Base-by-base conservation (phyloP, 2,888 invertebrate species). In the Drosophila borealis region DNA sequence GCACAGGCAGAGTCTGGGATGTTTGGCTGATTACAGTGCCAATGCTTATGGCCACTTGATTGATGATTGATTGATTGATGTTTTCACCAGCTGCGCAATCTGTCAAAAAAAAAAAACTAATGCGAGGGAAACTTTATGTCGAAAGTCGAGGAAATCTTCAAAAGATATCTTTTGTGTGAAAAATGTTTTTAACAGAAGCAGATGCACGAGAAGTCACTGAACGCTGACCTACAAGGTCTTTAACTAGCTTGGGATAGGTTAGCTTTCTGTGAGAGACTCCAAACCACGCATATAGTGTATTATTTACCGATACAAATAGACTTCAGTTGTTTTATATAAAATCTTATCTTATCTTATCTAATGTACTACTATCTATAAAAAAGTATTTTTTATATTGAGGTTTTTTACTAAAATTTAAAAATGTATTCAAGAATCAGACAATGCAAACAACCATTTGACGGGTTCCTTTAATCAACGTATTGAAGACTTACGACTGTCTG, bases 21-120 rank as follows among this genome's bases (percentile, higher is more conserved):
- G 64, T 57, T 70, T 59, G 55, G 69, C 56, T 73, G 57, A 60
- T 55, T 69, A 34, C 41, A 48, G 50, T 55, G 44, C 53, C 68
- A 45, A 25, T 51, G 69, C 59, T 46, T 57, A 56, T 69, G 74
- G 69, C 49, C 65, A 69, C 56, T 81, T 75, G 82, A 84, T 84
- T 81, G 81, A 74, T 87, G 81, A 87, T 75, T 87, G 88, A 83
- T 80, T 84, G 88, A 83, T 87, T 87, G 85, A 79, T 75, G 82
- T 80, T 83, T 83, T 83, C 88, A 81, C 88, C 82, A 71, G 55
- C 67, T 39, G 68, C 29, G 67, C 71, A 77, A 78, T 78, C 68
- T 78, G 78, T 77, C 70, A 78, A 74, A 71, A 73, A 66, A 25
- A 50, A 66, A 63, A 46, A 46, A 45, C 25, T 53, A 66, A 57